phyloP scores from a whole-genome alignment of 2,113 vertebrate genomes.

The Cromileptes altivelis region DNA sequence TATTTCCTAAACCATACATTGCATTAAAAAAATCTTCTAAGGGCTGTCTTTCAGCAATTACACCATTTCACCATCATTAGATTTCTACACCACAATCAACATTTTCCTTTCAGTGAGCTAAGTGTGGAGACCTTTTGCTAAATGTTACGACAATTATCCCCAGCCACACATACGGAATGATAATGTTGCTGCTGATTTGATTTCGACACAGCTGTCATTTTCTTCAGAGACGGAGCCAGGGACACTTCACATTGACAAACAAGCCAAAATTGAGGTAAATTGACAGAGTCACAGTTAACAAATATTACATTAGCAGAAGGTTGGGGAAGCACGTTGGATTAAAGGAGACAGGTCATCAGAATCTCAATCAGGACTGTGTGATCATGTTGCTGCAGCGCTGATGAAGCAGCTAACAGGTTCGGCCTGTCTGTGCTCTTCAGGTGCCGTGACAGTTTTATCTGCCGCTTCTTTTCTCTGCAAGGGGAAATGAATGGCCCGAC shows the following conservation, averaged over 20 bases:
- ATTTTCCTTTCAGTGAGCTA: constrained; percentile 33
- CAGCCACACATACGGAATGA: constrained; percentile 26
- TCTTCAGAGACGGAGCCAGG: constrained; percentile 11
- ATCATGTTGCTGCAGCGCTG: constrained; percentile 22
- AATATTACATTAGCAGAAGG: constrained; percentile 45
- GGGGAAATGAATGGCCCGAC: constrained; percentile 54
- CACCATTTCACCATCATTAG: constrained; percentile 28
- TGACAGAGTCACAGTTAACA: constrained; percentile 49
- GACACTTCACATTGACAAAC: constrained; percentile 30
- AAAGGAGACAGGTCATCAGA: constrained; percentile 70
- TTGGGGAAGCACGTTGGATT: constrained; percentile 42
- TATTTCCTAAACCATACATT: constrained; percentile 13
- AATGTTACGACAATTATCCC: constrained; percentile 48
- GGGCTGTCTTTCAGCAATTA: neutral
- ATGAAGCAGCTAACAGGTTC: constrained; percentile 49
- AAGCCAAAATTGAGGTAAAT: constrained; percentile 48
- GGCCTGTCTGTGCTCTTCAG: constrained; percentile 25
- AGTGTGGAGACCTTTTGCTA: constrained; percentile 46
- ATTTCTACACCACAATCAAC: constrained; percentile 36
- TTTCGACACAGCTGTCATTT: constrained; percentile 34
- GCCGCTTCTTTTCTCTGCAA: constrained; percentile 24
- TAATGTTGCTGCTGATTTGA: constrained; percentile 46
- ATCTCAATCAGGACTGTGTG: constrained; percentile 46
- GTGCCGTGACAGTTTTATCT: constrained; percentile 66
- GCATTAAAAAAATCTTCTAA: neutral